These are phyloP conservation scores for Bellardia bayeri DNA, from an alignment of 2,888 invertebrate genomes.

Conservation along the genomic window DNA sequence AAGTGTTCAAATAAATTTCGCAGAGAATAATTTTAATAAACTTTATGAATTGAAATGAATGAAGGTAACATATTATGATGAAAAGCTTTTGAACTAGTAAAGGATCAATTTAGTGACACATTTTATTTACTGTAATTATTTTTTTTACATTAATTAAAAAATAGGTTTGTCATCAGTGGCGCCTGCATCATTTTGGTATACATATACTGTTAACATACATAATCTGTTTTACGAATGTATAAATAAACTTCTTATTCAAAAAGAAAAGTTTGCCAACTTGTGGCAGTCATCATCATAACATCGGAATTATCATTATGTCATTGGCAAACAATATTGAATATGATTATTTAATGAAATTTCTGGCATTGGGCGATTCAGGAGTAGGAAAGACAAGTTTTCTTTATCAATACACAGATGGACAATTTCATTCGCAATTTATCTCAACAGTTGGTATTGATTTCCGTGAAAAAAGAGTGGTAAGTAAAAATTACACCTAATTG, in stretches of 20 bases:
- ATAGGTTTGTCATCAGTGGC: background rate
- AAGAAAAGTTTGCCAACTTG: background rate
- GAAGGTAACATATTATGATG: background rate
- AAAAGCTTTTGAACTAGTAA: background rate
- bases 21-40: no score
- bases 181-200: background rate
- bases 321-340: slow-evolving; percentile 81
- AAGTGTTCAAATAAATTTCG: no score
- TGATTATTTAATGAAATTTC: slow-evolving; percentile 86
- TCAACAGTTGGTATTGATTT: slow-evolving; percentile 99
- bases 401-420: slow-evolving; percentile 97
- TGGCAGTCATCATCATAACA: background rate
- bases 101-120: no score
- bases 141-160: background rate
- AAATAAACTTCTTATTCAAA: background rate
- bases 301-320: slow-evolving; percentile 75
- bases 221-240: background rate
- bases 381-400: slow-evolving; percentile 98
- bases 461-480: slow-evolving; percentile 96
- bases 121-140: background rate
- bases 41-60: no score
- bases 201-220: no score
- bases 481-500: slow-evolving; percentile 75
- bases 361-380: slow-evolving; percentile 98
- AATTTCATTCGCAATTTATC: slow-evolving; percentile 96